phyloP scores from a whole-genome alignment of 2,797 vertebrate genomes.

The Eulemur coronatus region DNA sequence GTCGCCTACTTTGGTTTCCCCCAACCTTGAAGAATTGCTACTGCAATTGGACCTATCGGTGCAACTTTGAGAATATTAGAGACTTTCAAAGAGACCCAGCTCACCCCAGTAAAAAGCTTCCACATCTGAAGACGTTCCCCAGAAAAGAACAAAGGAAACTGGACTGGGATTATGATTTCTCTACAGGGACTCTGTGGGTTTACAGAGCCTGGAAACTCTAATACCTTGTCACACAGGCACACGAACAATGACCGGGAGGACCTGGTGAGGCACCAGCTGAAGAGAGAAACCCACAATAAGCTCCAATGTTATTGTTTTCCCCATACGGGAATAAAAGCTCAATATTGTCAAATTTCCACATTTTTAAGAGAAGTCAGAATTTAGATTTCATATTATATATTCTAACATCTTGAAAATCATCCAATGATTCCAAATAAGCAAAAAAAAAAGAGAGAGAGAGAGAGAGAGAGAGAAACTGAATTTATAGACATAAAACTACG shows the following conservation, averaged over 20 bases:
- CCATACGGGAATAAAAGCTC: not conserved
- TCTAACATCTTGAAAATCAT: not conserved
- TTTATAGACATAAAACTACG: not conserved
- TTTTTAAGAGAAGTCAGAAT: not conserved
- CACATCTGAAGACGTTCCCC: not conserved
- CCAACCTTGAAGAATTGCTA: not conserved
- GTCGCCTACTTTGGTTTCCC: not conserved
- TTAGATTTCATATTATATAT: not conserved
- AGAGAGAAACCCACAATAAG: not conserved
- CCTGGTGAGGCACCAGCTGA: too few relatives aligned
- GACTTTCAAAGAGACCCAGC: not conserved
- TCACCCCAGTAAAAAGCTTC: not conserved
- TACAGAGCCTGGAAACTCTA: not conserved
- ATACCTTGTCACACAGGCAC: rapidly evolving
- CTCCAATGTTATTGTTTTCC: too few relatives aligned
- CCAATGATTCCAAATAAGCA: not conserved
- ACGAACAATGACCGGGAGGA: rapidly evolving
- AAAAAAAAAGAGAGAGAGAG: not conserved
- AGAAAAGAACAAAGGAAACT: not conserved
- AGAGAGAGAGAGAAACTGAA: not conserved
- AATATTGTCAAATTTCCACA: not conserved
- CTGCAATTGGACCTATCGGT: too few relatives aligned
- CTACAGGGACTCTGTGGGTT: not conserved
- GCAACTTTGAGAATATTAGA: not conserved
- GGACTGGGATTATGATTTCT: not conserved